Conservation (phyloP, 2,888 invertebrate species). For the Megastigmus dorsalis region DNA sequence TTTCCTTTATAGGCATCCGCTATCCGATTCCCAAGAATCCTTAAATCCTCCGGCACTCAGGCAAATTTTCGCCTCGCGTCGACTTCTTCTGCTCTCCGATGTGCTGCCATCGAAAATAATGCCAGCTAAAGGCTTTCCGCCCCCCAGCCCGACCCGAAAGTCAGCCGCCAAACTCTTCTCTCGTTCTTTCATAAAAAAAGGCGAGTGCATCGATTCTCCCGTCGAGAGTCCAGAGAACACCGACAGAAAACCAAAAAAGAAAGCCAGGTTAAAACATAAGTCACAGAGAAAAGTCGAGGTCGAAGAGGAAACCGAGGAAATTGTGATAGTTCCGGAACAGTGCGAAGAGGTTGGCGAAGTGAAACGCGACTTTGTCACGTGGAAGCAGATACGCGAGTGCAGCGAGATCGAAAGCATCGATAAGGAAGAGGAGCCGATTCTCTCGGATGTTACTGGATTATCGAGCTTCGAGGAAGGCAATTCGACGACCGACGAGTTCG, state of each 20-base stretch:
- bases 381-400: conserved; percentile 60
- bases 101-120: conserved; percentile 42
- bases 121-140: background rate
- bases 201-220: background rate
- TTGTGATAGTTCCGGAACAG: background rate
- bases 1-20: conserved; percentile 11
- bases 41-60: conserved; percentile 20
- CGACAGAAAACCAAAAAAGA: background rate
- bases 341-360: background rate
- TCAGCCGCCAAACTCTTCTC: conserved; percentile 9
- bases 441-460: conserved; percentile 18
- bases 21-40: conserved; percentile 39
- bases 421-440: conserved; percentile 28
- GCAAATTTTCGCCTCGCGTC: conserved; percentile 43
- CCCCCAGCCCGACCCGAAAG: conserved; percentile 18
- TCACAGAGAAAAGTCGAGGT: background rate
- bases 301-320: background rate
- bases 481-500: conserved; percentile 41
- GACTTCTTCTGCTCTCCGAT: conserved; percentile 39
- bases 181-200: conserved; percentile 1
- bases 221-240: background rate
- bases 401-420: conserved; percentile 19
- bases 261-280: background rate
- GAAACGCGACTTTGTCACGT: conserved; percentile 56
- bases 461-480: conserved; percentile 35